phyloP scores from a whole-genome alignment of 2,113 vertebrate genomes.

The Tyto alba region DNA sequence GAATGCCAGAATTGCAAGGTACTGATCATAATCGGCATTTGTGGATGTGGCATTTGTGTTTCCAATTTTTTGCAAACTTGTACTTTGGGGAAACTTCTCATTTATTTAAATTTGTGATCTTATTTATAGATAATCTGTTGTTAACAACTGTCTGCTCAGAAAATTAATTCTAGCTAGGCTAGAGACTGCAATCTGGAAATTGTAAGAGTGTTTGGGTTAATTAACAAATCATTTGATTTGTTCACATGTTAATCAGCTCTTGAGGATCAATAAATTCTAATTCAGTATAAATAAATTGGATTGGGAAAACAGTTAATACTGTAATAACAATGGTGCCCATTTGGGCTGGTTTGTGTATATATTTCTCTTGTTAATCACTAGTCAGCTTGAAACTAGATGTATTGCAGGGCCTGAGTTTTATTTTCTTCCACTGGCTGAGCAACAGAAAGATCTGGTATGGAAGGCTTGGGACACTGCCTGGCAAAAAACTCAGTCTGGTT shows the following conservation, averaged over 20 bases:
- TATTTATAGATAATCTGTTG: background rate
- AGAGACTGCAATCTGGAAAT: background rate
- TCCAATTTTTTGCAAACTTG: background rate
- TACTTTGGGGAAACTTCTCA: background rate
- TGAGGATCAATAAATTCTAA: constrained; percentile 23
- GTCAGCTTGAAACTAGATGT: background rate
- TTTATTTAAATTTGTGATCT: background rate
- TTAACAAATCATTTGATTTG: constrained; percentile 4
- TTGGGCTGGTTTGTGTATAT: background rate
- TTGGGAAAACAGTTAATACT: background rate
- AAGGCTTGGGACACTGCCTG: background rate
- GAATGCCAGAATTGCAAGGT: background rate
- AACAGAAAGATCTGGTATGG: background rate
- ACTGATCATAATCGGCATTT: background rate
- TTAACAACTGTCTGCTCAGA: background rate
- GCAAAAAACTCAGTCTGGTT: background rate
- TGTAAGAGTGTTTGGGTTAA: background rate
- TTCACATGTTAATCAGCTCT: constrained; percentile 3
- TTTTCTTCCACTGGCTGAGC: background rate
- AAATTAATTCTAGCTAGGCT: background rate
- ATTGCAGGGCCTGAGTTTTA: background rate
- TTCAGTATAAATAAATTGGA: constrained; percentile 7
- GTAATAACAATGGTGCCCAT: background rate
- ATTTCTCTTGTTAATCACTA: background rate
- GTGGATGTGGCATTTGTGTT: background rate